These are phyloP conservation scores for Halcyon senegalensis DNA, from an alignment of 2,113 vertebrate species.

Conservation along the genomic window DNA sequence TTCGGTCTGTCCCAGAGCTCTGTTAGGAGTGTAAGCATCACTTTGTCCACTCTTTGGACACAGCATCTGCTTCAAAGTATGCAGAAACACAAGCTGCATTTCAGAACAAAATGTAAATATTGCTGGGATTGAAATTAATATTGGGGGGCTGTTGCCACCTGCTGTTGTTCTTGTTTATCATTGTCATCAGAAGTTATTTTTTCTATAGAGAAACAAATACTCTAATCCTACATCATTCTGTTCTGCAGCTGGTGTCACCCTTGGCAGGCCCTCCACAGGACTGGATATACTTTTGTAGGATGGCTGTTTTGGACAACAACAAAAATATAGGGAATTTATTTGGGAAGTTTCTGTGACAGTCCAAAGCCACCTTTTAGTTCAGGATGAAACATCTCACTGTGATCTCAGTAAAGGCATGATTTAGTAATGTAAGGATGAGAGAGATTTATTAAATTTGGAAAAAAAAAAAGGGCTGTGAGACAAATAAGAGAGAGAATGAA, in stretches of 20 bases:
- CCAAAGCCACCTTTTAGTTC: not conserved
- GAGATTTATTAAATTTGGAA: not conserved
- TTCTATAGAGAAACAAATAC: not conserved
- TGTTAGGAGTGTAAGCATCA: slow-evolving; percentile 3
- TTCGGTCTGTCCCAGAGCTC: slow-evolving; percentile 29
- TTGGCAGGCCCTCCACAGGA: not conserved
- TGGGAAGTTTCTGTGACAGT: not conserved
- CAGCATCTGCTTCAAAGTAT: slow-evolving; percentile 45
- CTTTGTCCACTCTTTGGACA: slow-evolving; percentile 37
- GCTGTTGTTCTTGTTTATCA: not conserved
- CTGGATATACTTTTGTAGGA: not conserved
- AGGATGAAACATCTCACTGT: not conserved
- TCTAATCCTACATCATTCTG: not conserved
- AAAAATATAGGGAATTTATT: not conserved
- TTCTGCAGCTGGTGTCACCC: not conserved
- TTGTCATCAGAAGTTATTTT: not conserved
- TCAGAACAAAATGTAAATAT: slow-evolving; percentile 56
- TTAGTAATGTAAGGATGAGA: not conserved
- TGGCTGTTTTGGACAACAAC: not conserved
- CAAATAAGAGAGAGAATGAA: not conserved
- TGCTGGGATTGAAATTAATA: slow-evolving; percentile 8
- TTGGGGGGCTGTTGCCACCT: not conserved
- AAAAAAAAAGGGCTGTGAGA: not conserved
- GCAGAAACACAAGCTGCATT: slow-evolving; percentile 36
- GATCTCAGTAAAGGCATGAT: not conserved